These are phyloP conservation scores for Falco punctatus DNA, from an alignment of 2,113 vertebrate genomes.

Conservation along the genomic window DNA sequence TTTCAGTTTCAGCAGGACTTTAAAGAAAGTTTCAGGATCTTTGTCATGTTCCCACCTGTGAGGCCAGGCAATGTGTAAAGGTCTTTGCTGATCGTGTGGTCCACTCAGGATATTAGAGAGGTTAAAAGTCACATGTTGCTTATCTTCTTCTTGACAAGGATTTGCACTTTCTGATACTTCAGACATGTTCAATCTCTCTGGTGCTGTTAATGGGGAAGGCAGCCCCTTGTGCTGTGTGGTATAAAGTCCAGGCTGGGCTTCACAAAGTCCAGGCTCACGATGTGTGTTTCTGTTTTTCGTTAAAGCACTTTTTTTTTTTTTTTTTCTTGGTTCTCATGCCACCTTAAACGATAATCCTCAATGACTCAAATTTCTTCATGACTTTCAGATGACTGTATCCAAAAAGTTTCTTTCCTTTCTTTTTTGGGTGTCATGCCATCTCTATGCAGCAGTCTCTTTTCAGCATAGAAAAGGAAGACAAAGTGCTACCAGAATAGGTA, in stretches of 20 bases:
- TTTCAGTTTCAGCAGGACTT: too few relatives aligned
- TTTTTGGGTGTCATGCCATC: neutral
- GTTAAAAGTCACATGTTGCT: conserved; percentile 53
- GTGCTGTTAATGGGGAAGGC: conserved; percentile 4
- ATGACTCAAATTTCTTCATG: neutral
- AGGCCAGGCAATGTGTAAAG: conserved; percentile 82
- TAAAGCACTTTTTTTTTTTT: neutral
- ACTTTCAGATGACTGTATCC: neutral
- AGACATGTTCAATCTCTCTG: neutral
- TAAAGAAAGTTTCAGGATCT: too few relatives aligned
- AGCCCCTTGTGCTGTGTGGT: conserved; percentile 32
- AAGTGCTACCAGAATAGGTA: neutral
- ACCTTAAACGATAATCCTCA: neutral
- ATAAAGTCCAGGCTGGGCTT: conserved; percentile 25
- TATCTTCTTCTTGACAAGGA: conserved; percentile 49
- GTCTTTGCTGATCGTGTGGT: conserved; percentile 67
- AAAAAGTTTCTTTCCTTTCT: neutral
- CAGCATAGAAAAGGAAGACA: neutral
- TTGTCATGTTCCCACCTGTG: conserved; percentile 82
- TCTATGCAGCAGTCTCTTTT: neutral
- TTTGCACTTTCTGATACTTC: conserved; percentile 46
- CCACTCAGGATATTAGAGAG: conserved; percentile 18
- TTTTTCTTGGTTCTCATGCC: neutral
- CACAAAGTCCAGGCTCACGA: conserved; percentile 6
- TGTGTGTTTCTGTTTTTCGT: conserved; percentile 14